These are phyloP conservation scores for Eupeodes corollae DNA, from an alignment of 1,140 invertebrate genomes.

Conservation along the genomic window DNA sequence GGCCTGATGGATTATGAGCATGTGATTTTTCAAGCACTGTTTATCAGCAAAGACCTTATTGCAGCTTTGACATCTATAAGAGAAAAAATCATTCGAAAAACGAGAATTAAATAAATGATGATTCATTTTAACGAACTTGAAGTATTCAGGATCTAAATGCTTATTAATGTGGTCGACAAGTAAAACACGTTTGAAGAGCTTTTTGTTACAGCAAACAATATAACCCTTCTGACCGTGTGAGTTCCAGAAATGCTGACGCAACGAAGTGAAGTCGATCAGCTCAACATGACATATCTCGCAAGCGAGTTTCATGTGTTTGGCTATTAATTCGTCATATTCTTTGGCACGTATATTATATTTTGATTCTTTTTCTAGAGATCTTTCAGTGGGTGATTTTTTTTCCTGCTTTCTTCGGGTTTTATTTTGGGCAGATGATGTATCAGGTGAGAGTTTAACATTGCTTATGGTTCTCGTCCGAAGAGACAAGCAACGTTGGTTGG, in stretches of 20 bases:
- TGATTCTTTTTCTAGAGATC: slow-evolving; percentile 15
- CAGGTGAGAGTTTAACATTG: too few relatives aligned
- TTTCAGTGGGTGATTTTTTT: slow-evolving; percentile 2
- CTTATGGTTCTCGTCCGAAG: too few relatives aligned
- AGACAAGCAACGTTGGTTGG: too few relatives aligned
- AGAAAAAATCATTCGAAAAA: neutral
- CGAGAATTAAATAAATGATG: neutral
- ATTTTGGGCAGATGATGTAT: neutral
- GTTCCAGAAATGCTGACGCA: slow-evolving; percentile 25
- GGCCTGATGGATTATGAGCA: slow-evolving; percentile 25
- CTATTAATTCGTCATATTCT: slow-evolving; percentile 26
- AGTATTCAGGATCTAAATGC: slow-evolving; percentile 26
- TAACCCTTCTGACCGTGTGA: slow-evolving; percentile 23
- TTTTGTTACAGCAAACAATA: slow-evolving; percentile 28
- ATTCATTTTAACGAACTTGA: slow-evolving; percentile 20
- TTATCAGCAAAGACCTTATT: slow-evolving; percentile 26
- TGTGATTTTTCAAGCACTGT: slow-evolving; percentile 29
- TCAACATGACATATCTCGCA: slow-evolving; percentile 24
- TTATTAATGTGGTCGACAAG: slow-evolving; percentile 30
- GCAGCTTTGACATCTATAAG: slow-evolving; percentile 21
- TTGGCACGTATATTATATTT: neutral
- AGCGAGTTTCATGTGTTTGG: slow-evolving; percentile 23
- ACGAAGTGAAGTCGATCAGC: slow-evolving; percentile 16
- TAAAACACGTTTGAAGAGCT: slow-evolving; percentile 27
- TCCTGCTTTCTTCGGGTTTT: neutral